Base-by-base conservation (phyloP, 2,888 invertebrate species). In the Heliconius aoede region DNA sequence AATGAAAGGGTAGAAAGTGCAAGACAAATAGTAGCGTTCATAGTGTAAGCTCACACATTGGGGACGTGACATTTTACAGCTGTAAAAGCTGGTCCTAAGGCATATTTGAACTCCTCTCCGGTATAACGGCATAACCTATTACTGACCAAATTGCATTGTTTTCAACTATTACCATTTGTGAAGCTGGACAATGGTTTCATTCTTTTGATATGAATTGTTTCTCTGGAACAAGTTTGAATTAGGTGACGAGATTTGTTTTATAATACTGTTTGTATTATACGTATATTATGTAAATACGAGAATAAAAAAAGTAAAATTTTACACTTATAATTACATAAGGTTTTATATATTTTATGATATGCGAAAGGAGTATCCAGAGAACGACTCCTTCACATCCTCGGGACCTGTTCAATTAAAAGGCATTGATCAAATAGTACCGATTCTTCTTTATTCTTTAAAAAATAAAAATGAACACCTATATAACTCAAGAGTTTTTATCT, bases 21-120 rank as follows among this genome's bases (percentile, higher is more conserved):
- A 72, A 74, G 74, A 74, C 71, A 64, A 69, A 77, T 74, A 77
- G 40, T 74, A 74, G 73, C 76, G 74, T 61, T 61, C 72, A 67
- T 76, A 74, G 68, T 79, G 72, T 81, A 81, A 84, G 85, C 86
- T 85, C 85, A 87, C 89, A 88, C 86, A 88, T 88, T 85, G 80
- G 85, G 86, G 84, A 89, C 90, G 90, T 90, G 90, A 88, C 88
- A 85, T 89, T 89, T 87, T 86, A 87, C 88, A 84, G 69, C n/a
- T n/a, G n/a, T n/a, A n/a, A n/a, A n/a, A n/a, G 85, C 86, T n/a
- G 83, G 85, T 86, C 58, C 88, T 88, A 88, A 86, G 85, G 84
- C 86, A 82, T 86, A 86, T 85, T 87, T 87, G 82, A 77, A 75
- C 72, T 72, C 30, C 79, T 76, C 80, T 78, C 69, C 73, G 55